These are phyloP conservation scores for Holothuria leucospilota DNA, from an alignment of 53 echinoderm and acorn worm species.

Conservation along the genomic window DNA sequence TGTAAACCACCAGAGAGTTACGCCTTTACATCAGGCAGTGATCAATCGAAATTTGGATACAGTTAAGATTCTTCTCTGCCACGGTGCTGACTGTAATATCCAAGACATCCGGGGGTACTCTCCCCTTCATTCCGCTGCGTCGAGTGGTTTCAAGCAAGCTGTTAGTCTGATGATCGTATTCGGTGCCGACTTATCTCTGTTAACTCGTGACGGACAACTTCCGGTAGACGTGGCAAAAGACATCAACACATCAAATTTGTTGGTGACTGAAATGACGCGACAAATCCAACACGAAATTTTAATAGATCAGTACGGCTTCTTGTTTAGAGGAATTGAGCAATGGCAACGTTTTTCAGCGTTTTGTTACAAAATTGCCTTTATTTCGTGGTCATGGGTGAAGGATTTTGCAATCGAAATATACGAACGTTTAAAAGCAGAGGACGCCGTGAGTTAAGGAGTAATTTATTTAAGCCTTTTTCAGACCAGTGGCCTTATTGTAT, in stretches of 20 bases:
- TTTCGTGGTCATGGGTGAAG: conserved; percentile 6
- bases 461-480: too few species aligned
- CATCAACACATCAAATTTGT: conserved; percentile 74
- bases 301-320: conserved; percentile 81
- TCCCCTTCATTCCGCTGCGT: conserved; percentile 85
- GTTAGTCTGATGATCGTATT: conserved; percentile 82
- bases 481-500: too few species aligned
- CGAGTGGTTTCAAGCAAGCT: conserved; percentile 77
- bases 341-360: conserved; percentile 57
- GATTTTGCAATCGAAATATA: conserved; percentile 14
- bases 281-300: conserved; percentile 76
- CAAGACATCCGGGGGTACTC: conserved; percentile 82
- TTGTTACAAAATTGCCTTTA: neutral
- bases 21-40: conserved; percentile 86
- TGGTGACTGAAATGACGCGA: conserved; percentile 73
- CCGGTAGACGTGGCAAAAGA: conserved; percentile 90
- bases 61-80: conserved; percentile 80
- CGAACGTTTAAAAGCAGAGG: conserved; percentile 20
- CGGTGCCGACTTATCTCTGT: conserved; percentile 76
- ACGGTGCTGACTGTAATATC: conserved; percentile 77
- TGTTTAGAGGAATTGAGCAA: conserved; percentile 75
- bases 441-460: neutral
- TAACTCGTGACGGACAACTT: conserved; percentile 72
- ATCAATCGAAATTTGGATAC: conserved; percentile 84
- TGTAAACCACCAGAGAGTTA: conserved; percentile 77